These are phyloP conservation scores for Scyliorhinus canicula DNA, from an alignment of 2,797 vertebrate genomes.

Conservation along the genomic window DNA sequence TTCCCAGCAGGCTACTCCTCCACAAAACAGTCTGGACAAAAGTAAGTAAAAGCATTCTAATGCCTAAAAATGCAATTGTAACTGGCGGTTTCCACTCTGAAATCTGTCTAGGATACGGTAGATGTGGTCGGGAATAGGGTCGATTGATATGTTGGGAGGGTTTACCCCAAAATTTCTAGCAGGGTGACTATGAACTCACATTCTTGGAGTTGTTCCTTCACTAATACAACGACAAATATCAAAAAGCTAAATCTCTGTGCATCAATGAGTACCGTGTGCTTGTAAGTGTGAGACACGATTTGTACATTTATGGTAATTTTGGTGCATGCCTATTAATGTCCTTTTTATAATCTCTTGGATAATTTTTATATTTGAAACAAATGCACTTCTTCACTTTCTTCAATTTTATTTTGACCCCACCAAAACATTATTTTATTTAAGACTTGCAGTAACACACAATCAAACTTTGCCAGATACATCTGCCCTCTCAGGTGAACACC, in stretches of 20 bases:
- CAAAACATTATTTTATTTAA: not conserved
- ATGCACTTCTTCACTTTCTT: not conserved
- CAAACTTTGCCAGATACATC: no score
- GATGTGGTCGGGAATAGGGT: no score
- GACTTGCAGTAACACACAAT: not conserved
- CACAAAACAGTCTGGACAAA: no score
- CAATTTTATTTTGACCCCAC: not conserved
- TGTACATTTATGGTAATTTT: not conserved
- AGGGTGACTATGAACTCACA: not conserved
- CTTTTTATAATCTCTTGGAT: not conserved
- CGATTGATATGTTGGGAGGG: no score
- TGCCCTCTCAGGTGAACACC: no score
- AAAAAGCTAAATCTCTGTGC: not conserved
- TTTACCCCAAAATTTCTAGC: no score
- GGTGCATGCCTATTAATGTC: not conserved
- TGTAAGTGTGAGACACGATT: not conserved
- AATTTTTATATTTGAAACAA: not conserved
- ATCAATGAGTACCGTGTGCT: not conserved
- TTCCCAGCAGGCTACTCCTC: no score
- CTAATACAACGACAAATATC: not conserved
- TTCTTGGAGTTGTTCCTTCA: not conserved
- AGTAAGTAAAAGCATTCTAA: no score
- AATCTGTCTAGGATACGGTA: no score
- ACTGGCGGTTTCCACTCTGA: no score
- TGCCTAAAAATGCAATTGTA: no score